Evolutionary conservation across 2,888 invertebrate genomes (phyloP).

Genomic region (Pharmacophagus antenor): DNA sequence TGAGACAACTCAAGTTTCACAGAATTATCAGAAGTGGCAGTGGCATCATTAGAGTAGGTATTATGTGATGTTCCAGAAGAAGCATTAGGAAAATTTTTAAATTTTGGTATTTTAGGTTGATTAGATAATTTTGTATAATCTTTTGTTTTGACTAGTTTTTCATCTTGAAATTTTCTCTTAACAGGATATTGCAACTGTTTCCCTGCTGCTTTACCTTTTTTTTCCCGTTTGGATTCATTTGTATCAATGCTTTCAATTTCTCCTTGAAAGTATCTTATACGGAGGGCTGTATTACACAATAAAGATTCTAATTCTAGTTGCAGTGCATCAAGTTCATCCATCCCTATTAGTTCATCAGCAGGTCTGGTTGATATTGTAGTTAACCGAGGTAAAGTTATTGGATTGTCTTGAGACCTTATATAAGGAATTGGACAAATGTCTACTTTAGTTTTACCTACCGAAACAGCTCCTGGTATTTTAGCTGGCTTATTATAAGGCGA

Average conservation of each 20-base stretch:
- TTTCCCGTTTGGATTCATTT: constrained; percentile 76
- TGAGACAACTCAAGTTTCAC: constrained; percentile 84
- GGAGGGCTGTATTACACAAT: constrained; percentile 89
- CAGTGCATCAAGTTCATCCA: constrained; percentile 93
- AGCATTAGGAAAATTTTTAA: constrained; percentile 75
- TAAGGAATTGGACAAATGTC: constrained; percentile 82
- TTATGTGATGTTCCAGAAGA: constrained; percentile 67
- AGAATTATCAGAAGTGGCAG: constrained; percentile 71
- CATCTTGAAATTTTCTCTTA: constrained; percentile 80
- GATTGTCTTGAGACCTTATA: constrained; percentile 86
- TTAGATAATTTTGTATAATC: constrained; percentile 77
- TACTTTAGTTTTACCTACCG: constrained; percentile 67
- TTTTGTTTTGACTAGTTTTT: constrained; percentile 80
- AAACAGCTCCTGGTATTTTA: constrained; percentile 66
- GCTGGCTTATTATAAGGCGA: constrained; percentile 73
- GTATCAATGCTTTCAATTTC: constrained; percentile 86
- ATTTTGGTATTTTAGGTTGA: constrained; percentile 82
- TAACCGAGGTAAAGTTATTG: constrained; percentile 84
- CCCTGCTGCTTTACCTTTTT: constrained; percentile 76
- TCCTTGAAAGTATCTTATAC: constrained; percentile 88
- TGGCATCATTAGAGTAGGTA: constrained; percentile 64
- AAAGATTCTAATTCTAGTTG: constrained; percentile 94
- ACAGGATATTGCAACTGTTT: constrained; percentile 78
- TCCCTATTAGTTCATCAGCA: constrained; percentile 88
- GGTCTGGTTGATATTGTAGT: constrained; percentile 83